Evolutionary conservation across 1,140 invertebrate genomes (phyloP), one percentile per base, ranked within the genome.

Genomic region (Metaphire vulgaris): DNA sequence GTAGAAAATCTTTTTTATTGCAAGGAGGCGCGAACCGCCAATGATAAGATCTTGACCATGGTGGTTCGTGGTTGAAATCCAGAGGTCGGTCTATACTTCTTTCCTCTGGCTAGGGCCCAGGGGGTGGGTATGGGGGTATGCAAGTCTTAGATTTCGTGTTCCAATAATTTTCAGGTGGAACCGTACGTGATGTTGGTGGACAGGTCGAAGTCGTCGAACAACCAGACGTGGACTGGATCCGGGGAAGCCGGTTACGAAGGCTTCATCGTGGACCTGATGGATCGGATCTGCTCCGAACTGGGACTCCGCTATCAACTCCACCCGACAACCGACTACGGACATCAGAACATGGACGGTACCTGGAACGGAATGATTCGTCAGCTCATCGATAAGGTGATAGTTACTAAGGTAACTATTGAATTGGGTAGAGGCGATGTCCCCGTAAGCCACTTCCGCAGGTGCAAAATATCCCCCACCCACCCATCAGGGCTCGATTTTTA

Each of bases 191-290:
- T 73, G 72, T 26, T 28, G 0, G 26, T 21, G 6, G n/a, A n/a
- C n/a, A 29, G 30, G 28, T 6, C 67, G 67, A 31, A 26, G n/a
- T 28, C n/a, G 2, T 69, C 30, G 2, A n/a, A n/a, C n/a, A n/a
- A n/a, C n/a, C n/a, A n/a, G n/a, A n/a, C n/a, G n/a, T n/a, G n/a
- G n/a, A n/a, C n/a, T n/a, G n/a, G n/a, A n/a, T n/a, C n/a, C n/a
- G n/a, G 30, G 2, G 30, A 12, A 2, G n/a, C 14, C 14, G 6
- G 30, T 69, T 77, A 78, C 41, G 74, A 77, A 69, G 79, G 79
- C n/a, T 74, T 56, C 56, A 79, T 79, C n/a, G 75, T 77, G 28
- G 75, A 79, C 56, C 76, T 78, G 2, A 74, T 75, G 68, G 76
- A 78, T 0, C 56, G 69, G 30, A 76, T 79, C 33, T 74, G 75